These are phyloP conservation scores for Gymnocheta viridis DNA, from an alignment of 2,888 invertebrate genomes.

Conservation along the genomic window DNA sequence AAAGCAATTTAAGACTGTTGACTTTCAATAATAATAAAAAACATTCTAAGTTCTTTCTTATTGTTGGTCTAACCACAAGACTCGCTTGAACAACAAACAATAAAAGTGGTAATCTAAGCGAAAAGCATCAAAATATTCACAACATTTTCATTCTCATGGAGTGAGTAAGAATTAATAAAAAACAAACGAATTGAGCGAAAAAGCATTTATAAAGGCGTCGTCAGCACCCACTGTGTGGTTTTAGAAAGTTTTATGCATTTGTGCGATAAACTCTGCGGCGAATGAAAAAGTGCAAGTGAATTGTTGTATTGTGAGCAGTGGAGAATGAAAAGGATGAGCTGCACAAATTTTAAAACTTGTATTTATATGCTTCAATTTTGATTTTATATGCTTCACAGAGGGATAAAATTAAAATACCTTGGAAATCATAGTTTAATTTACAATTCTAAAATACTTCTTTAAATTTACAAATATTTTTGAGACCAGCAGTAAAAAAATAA, in stretches of 20 bases:
- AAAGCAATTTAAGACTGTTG: slow-evolving; percentile 19
- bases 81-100: slow-evolving; percentile 53
- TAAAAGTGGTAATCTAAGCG: slow-evolving; percentile 58
- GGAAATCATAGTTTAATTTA: too few species aligned
- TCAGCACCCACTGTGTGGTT: slow-evolving; percentile 64
- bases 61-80: slow-evolving; percentile 52
- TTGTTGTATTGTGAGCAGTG: background rate
- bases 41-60: slow-evolving; percentile 13
- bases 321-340: background rate
- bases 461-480: too few species aligned
- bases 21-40: slow-evolving; percentile 36
- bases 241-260: slow-evolving; percentile 2
- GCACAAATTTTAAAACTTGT: background rate
- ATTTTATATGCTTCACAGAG: too few species aligned
- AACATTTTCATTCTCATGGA: slow-evolving; percentile 1
- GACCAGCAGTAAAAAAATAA: too few species aligned
- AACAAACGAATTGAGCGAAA: background rate
- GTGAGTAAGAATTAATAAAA: slow-evolving; percentile 2
- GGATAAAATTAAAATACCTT: too few species aligned
- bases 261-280: background rate
- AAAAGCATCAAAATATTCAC: slow-evolving; percentile 10
- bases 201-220: slow-evolving; percentile 22
- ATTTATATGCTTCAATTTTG: too few species aligned
- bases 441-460: too few species aligned
- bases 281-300: slow-evolving; percentile 22